These are phyloP conservation scores for Scaptomyza montana DNA, from an alignment of 1,140 invertebrate species.

Conservation along the genomic window DNA sequence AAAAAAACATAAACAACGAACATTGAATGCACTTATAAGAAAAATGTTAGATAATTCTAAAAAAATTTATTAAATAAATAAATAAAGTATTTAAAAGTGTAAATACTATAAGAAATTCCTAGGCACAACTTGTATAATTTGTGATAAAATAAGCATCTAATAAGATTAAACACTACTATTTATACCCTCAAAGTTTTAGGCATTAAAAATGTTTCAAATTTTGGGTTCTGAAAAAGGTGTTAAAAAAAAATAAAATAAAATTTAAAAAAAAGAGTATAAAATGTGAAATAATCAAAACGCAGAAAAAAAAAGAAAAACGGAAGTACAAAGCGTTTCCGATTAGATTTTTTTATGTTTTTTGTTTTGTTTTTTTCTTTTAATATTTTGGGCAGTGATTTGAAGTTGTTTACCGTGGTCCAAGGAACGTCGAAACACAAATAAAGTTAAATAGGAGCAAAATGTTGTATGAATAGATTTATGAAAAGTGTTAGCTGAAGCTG, in stretches of 20 bases:
- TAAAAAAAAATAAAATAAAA: no score
- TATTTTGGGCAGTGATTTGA: conserved; percentile 30
- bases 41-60: no score
- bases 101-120: neutral
- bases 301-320: conserved; percentile 37
- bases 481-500: no score
- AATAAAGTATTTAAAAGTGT: no score
- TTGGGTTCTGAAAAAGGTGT: neutral
- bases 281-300: conserved; percentile 4
- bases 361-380: conserved; percentile 12
- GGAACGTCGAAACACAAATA: neutral
- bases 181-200: no score
- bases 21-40: neutral
- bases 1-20: conserved; percentile 24
- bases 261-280: conserved; percentile 7
- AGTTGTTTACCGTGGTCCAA: conserved; percentile 25
- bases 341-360: conserved; percentile 9
- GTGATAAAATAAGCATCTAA: neutral
- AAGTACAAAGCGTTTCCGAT: conserved; percentile 58
- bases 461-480: no score
- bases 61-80: no score
- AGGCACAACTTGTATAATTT: neutral
- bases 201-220: no score
- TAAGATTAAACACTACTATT: no score
- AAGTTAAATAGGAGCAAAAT: no score